phyloP scores from a whole-genome alignment of 2,113 vertebrate species.

The Aspidoscelis tigris region DNA sequence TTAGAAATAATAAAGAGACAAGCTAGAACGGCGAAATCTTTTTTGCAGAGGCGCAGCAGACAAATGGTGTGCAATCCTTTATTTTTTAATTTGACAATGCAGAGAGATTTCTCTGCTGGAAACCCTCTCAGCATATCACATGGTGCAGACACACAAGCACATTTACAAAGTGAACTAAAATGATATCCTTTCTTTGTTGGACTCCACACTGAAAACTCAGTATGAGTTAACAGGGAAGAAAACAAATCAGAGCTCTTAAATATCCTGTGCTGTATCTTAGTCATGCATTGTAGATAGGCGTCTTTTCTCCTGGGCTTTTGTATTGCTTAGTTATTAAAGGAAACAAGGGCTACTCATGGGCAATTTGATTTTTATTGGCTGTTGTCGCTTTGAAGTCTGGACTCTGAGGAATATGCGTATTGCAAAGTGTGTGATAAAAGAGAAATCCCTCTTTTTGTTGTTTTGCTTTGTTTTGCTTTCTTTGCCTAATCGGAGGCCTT shows the following conservation, averaged over 20 bases:
- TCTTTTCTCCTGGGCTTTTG: background rate
- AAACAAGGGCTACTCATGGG: background rate
- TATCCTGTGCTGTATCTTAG: background rate
- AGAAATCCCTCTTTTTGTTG: no score
- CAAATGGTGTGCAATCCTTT: background rate
- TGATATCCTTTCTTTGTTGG: background rate
- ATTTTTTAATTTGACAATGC: constrained; percentile 36
- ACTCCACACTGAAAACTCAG: background rate
- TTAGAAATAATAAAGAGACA: constrained; percentile 22
- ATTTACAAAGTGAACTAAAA: background rate
- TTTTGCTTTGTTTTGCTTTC: background rate
- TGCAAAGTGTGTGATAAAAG: background rate
- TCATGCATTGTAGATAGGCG: background rate
- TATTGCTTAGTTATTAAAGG: background rate
- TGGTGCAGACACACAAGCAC: background rate
- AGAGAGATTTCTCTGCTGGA: background rate
- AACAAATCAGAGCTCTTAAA: background rate
- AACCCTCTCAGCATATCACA: background rate
- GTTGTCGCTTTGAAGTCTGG: background rate
- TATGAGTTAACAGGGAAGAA: constrained; percentile 6
- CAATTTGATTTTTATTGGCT: background rate
- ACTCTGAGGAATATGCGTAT: background rate
- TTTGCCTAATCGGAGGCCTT: no score
- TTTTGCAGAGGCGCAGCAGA: constrained; percentile 11
- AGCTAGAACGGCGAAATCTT: constrained; percentile 30